Evolutionary conservation across 1,140 invertebrate species (phyloP).

Genomic region (Orussus abietinus): DNA sequence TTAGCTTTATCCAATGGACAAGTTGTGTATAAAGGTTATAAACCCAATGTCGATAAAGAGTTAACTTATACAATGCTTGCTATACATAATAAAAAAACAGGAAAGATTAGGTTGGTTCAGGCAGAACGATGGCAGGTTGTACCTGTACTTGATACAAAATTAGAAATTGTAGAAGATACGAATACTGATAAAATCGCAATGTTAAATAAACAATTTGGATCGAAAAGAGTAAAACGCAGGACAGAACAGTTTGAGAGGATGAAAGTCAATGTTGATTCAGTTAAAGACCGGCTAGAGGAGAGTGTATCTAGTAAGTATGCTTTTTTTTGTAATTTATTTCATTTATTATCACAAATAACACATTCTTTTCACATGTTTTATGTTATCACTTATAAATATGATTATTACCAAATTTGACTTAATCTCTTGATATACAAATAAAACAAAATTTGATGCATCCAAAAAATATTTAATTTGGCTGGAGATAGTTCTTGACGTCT

Average conservation of each 20-base stretch:
- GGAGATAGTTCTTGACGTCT: too few species aligned
- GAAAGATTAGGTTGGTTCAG: conserved; percentile 36
- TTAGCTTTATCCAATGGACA: conserved; percentile 41
- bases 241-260: conserved; percentile 52
- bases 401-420: too few species aligned
- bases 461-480: too few species aligned
- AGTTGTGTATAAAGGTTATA: conserved; percentile 44
- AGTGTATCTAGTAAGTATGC: conserved; percentile 45
- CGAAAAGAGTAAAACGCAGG: conserved; percentile 49
- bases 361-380: neutral
- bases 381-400: conserved; percentile 8
- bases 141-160: conserved; percentile 35
- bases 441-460: too few species aligned
- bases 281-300: conserved; percentile 50
- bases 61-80: conserved; percentile 41
- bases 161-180: conserved; percentile 7
- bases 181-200: conserved; percentile 20
- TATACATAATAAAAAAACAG: conserved; percentile 42
- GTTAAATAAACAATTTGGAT: conserved; percentile 56
- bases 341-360: conserved; percentile 2
- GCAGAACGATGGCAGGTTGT: conserved; percentile 42
- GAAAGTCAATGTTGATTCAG: conserved; percentile 47
- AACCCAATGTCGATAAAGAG: conserved; percentile 31
- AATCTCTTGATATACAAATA: too few species aligned
- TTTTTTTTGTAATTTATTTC: conserved; percentile 12